A percentile compares a stretch with the other conserved stretches of the same genome.
phyloP scores from a whole-genome alignment of 2,888 invertebrate genomes.

The Iselma pallidipennis region DNA sequence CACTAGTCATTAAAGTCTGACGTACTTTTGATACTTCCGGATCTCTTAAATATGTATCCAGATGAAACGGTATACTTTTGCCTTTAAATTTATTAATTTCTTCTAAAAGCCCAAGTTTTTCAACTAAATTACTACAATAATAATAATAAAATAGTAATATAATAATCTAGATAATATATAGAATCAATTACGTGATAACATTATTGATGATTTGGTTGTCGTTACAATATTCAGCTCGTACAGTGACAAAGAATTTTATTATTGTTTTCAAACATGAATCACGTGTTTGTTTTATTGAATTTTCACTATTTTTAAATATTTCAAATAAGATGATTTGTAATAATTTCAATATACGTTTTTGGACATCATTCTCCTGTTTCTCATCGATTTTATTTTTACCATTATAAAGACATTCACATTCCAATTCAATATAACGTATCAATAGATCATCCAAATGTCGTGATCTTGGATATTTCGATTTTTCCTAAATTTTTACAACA shows the following conservation, averaged over 20 bases:
- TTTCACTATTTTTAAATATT: conserved; percentile 22
- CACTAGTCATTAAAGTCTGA: conserved; percentile 30
- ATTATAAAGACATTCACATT: conserved; percentile 38
- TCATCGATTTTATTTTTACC: conserved; percentile 10
- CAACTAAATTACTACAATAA: conserved; percentile 28
- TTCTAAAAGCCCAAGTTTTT: conserved; percentile 24
- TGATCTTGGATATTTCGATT: conserved; percentile 31
- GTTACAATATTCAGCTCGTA: conserved; percentile 22
- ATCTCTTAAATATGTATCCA: conserved; percentile 25
- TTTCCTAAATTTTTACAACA: conserved; percentile 32
- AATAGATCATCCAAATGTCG: conserved; percentile 33
- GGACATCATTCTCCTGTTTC: conserved; percentile 19
- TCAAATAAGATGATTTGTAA: conserved; percentile 25
- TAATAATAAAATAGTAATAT: background rate
- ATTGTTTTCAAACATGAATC: conserved; percentile 27
- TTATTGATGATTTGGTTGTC: conserved; percentile 29
- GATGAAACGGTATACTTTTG: conserved; percentile 23
- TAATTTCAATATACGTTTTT: conserved; percentile 25
- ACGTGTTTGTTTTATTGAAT: conserved; percentile 19
- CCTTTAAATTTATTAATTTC: conserved; percentile 25
- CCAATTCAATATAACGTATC: conserved; percentile 40
- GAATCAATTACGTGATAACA: conserved; percentile 30
- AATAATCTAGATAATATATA: background rate
- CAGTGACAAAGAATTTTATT: conserved; percentile 27
- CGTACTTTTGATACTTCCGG: conserved; percentile 18